Percentiles rank a stretch among this genome's conserved stretches.
phyloP scores from a whole-genome alignment of 2,797 vertebrate species.

The Eleutherodactylus coqui region DNA sequence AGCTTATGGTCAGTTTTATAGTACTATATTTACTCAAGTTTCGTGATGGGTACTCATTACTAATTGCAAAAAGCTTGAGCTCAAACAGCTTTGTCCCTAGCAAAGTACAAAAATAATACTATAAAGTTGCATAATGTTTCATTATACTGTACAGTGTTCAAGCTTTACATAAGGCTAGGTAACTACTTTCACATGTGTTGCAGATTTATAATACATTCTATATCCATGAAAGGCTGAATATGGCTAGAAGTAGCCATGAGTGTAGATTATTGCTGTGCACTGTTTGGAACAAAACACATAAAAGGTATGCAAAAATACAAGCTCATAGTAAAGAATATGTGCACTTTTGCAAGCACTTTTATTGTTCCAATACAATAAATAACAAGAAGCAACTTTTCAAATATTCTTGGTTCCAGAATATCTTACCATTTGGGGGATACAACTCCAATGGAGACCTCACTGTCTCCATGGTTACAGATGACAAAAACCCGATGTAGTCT shows the following conservation, averaged over 20 bases:
- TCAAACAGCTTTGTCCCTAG: background rate
- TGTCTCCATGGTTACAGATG: background rate
- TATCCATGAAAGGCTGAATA: background rate
- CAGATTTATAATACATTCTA: background rate
- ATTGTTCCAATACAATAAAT: too few relatives aligned
- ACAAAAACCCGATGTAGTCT: background rate
- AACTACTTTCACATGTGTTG: background rate
- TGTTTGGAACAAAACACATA: too few relatives aligned
- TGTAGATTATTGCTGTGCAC: background rate
- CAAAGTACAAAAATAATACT: background rate
- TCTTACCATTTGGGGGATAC: background rate
- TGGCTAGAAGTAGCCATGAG: background rate
- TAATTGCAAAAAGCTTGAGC: background rate
- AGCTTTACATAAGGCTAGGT: background rate
- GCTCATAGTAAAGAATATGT: too few relatives aligned
- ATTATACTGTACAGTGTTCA: too few relatives aligned
- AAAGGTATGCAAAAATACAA: too few relatives aligned
- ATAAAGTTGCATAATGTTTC: too few relatives aligned
- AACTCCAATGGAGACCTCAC: background rate
- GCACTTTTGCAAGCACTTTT: too few relatives aligned
- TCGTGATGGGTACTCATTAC: background rate
- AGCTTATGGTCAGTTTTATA: too few relatives aligned
- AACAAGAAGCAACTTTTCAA: too few relatives aligned
- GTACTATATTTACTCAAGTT: background rate
- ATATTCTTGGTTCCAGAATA: too few relatives aligned